Evolutionary conservation across 2,797 vertebrate genomes (phyloP).

Genomic region (Varecia variegata): DNA sequence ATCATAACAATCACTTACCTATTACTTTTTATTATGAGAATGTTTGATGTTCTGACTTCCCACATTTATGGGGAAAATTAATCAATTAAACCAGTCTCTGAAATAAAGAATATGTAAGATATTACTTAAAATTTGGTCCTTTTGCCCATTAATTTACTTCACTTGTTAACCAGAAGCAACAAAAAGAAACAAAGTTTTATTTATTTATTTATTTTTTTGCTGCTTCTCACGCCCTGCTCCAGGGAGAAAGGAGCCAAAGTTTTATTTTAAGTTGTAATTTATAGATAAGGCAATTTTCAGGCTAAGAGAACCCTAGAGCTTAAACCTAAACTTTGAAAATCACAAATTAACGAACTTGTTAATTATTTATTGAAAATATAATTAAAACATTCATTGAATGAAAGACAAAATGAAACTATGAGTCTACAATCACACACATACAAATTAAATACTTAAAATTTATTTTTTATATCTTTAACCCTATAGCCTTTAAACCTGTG

Average conservation of each 20-base stretch:
- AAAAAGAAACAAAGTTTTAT: slow-evolving; percentile 25
- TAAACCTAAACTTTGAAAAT: slow-evolving; percentile 47
- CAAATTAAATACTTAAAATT: background rate
- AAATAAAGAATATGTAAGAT: slow-evolving; percentile 52
- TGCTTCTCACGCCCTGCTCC: too few relatives aligned
- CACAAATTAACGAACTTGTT: background rate
- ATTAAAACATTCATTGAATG: background rate
- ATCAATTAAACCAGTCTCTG: slow-evolving; percentile 63
- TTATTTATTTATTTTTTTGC: background rate
- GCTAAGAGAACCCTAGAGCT: background rate
- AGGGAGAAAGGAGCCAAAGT: background rate
- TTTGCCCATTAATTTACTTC: slow-evolving; percentile 24
- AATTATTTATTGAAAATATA: slow-evolving; percentile 33
- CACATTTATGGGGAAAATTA: slow-evolving; percentile 70
- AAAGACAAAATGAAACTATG: slow-evolving; percentile 18
- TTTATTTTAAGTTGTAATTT: slow-evolving; percentile 1
- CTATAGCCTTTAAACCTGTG: background rate
- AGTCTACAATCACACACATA: background rate
- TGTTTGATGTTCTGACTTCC: slow-evolving; percentile 74
- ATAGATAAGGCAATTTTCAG: background rate
- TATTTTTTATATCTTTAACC: background rate
- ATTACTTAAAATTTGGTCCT: slow-evolving; percentile 42
- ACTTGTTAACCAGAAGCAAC: slow-evolving; percentile 38
- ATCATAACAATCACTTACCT: slow-evolving; percentile 79
- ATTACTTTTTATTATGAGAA: slow-evolving; percentile 69